These are phyloP conservation scores for Trochalopteron elliotii DNA, from an alignment of 2,113 vertebrate genomes.

Conservation along the genomic window DNA sequence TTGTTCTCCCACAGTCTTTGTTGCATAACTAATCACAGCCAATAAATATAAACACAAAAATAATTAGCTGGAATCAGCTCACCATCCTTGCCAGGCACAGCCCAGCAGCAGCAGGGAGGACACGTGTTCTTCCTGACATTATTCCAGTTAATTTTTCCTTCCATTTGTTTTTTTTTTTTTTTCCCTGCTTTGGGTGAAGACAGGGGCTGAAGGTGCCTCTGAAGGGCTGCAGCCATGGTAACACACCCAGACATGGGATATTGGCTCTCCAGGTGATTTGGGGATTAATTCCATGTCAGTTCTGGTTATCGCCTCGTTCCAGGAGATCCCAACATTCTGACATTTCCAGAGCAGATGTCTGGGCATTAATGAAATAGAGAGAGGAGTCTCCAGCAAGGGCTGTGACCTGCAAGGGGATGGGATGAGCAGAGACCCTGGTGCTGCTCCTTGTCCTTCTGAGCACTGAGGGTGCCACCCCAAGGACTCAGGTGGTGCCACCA, in stretches of 20 bases:
- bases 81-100: background rate
- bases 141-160: background rate
- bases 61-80: conserved; percentile 32
- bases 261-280: background rate
- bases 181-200: background rate
- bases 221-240: background rate
- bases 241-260: background rate
- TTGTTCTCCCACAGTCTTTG: conserved; percentile 37
- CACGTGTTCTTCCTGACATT: background rate
- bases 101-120: background rate
- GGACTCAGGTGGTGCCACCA: background rate
- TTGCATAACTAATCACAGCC: conserved; percentile 50
- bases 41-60: conserved; percentile 48
- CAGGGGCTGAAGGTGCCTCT: background rate
- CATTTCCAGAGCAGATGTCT: background rate
- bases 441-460: background rate
- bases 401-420: background rate
- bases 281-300: background rate
- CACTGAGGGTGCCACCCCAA: background rate
- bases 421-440: background rate
- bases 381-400: background rate
- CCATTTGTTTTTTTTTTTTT: background rate
- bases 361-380: background rate
- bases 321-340: background rate
- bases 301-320: background rate